phyloP scores from a whole-genome alignment of 2,797 vertebrate genomes.

The Oreortyx pictus region DNA sequence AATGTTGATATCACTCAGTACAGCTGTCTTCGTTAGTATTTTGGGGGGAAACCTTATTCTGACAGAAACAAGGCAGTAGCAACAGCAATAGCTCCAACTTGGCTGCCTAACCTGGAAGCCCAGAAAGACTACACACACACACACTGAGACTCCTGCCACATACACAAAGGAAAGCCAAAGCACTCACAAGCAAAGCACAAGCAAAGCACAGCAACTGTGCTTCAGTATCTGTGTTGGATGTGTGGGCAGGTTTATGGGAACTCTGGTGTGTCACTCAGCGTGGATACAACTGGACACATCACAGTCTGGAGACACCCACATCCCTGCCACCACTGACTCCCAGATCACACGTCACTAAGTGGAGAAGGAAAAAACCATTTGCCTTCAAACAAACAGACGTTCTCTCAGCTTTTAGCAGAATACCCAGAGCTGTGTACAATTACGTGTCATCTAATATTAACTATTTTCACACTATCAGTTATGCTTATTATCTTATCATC shows the following conservation, averaged over 20 bases:
- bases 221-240: background rate
- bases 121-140: rapidly evolving
- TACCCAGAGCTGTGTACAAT: background rate
- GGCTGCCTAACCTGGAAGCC: background rate
- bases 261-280: background rate
- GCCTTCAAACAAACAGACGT: background rate
- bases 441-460: background rate
- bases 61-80: background rate
- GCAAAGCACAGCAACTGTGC: background rate
- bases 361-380: background rate
- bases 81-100: rapidly evolving
- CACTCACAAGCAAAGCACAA: background rate
- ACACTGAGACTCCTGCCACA: rapidly evolving
- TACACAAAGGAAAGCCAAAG: background rate
- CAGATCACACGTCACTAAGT: background rate
- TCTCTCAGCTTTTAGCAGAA: background rate
- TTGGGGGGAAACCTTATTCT: background rate
- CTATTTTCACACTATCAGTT: background rate
- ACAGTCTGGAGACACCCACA: background rate
- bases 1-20: background rate
- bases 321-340: background rate
- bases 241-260: background rate
- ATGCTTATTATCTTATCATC: background rate
- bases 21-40: no score
- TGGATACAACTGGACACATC: background rate